Conservation (phyloP, 2,113 vertebrate genomes). For the Mixornis gularis region DNA sequence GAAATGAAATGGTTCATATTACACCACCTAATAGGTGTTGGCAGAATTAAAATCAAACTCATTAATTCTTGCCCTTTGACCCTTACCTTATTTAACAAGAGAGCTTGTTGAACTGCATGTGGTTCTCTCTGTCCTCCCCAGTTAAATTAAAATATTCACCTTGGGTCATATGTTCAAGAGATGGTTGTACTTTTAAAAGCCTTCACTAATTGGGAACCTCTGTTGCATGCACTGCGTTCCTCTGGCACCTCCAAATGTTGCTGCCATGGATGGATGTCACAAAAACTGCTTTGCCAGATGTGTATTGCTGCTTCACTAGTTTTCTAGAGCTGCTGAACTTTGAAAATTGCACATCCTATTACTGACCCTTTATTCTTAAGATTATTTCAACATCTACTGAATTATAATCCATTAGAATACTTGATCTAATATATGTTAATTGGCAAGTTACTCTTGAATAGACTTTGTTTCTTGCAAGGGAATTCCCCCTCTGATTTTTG, state of each 20-base stretch:
- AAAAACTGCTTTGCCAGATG: not conserved
- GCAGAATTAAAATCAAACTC: not conserved
- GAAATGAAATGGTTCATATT: not conserved
- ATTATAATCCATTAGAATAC: not conserved
- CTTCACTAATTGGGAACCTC: not conserved
- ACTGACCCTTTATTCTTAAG: not conserved
- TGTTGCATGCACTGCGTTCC: not conserved
- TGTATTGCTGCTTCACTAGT: not conserved
- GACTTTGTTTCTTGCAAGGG: not conserved
- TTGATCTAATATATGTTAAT: not conserved
- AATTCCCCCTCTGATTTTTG: not conserved
- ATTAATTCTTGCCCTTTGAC: not conserved
- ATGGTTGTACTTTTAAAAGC: not conserved
- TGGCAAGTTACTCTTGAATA: not conserved
- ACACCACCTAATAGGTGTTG: not conserved
- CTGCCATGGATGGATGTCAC: not conserved
- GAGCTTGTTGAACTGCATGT: not conserved
- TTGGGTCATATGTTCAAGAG: not conserved
- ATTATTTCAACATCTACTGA: not conserved
- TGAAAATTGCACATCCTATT: not conserved
- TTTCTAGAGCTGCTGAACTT: not conserved
- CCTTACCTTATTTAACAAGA: not conserved
- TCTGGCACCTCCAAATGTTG: not conserved
- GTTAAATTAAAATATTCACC: not conserved
- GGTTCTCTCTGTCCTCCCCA: not conserved